Evolutionary conservation across 2,888 invertebrate genomes (phyloP), one percentile per base, ranked within the genome.

Genomic region (Sussaba pulchella): DNA sequence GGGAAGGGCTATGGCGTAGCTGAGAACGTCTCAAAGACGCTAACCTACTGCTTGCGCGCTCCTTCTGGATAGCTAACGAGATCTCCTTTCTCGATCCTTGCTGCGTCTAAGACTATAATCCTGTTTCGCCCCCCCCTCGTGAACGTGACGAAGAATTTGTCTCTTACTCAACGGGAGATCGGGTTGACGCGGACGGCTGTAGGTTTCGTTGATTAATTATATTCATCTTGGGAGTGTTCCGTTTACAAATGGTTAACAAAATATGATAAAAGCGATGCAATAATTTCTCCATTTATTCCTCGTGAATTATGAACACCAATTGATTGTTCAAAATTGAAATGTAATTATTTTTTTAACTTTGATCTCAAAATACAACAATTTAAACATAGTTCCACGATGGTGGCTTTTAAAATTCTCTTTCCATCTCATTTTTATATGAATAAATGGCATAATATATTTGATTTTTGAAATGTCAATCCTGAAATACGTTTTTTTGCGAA

Each of bases 61-160:
- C 52, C 43, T 39, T 59, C 59, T 59, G 31, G 31, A 2, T 6
- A 31, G 6, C 31, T 31, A 31, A 31, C 31, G 31, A 31, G 31
- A 31, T 31, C 31, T 31, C 31, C 31, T 6, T 6, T 31, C 31
- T 43, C 67, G 72, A 82, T 79, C 66, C 74, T 78, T 63, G 73
- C 66, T 43, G 14, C 67, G 67, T 76, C 78, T 79, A 75, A 82
- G 76, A 79, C 82, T 69, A 79, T 79, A 79, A 82, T 82, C 82
- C 78, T 59, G 63, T 82, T 75, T 79, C 75, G 72, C 75, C 72
- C 57, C 43, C 2, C 1, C 72, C n/a, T 67, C 73, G 79, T 57
- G 75, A 76, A 82, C 82, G 79, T 79, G 82, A 79, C 78, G 81
- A 74, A 81, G 81, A 81, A 81, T 81, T 81, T 78, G 81, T 74